Evolutionary conservation across 1,140 invertebrate genomes (phyloP).

Genomic region (Notospermus geniculatus): DNA sequence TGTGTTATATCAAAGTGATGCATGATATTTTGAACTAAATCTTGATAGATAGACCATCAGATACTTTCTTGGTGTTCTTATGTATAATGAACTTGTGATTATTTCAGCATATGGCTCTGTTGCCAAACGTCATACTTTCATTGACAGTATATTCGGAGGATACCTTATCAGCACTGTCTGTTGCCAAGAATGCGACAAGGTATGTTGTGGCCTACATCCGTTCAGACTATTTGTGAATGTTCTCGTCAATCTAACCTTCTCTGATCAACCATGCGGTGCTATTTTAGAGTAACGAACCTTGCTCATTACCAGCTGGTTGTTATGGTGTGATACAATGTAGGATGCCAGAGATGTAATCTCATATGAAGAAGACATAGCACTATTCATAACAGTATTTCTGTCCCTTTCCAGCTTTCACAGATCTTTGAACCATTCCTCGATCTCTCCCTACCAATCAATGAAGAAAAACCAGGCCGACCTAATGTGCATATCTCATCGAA

Average conservation of each 20-base stretch:
- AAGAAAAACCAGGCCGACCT: constrained; percentile 53
- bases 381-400: too few species aligned
- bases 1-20: too few species aligned
- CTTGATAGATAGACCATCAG: too few species aligned
- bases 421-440: constrained; percentile 91
- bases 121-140: constrained; percentile 69
- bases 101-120: constrained; percentile 72
- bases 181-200: constrained; percentile 78
- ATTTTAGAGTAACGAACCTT: too few species aligned
- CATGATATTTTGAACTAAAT: too few species aligned
- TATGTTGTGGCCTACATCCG: constrained; percentile 36
- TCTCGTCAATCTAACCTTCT: too few species aligned
- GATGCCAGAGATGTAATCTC: too few species aligned
- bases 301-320: too few species aligned
- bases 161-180: constrained; percentile 83
- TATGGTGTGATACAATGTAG: too few species aligned
- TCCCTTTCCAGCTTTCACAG: constrained; percentile 68
- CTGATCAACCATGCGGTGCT: too few species aligned
- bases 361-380: too few species aligned
- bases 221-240: not conserved
- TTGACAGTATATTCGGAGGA: constrained; percentile 86
- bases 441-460: constrained; percentile 83
- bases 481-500: not conserved
- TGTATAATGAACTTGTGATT: constrained; percentile 14
- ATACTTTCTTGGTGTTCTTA: not conserved